These are phyloP conservation scores for Leucopsar rothschildi DNA, from an alignment of 2,113 vertebrate species.

Conservation along the genomic window DNA sequence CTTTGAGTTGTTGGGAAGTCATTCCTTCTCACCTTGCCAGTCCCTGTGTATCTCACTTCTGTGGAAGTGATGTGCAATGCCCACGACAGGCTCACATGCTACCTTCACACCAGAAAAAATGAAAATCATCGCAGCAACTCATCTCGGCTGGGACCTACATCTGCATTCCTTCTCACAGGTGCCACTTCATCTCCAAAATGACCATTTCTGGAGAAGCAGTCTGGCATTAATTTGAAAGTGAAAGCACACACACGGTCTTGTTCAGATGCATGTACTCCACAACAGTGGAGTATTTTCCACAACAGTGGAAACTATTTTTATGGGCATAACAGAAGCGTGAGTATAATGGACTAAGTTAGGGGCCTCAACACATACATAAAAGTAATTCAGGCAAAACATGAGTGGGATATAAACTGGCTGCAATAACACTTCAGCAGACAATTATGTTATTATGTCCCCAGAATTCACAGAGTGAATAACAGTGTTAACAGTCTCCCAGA, in stretches of 20 bases:
- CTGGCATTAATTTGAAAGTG: neutral
- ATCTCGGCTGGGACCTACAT: neutral
- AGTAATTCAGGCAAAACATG: neutral
- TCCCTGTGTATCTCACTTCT: neutral
- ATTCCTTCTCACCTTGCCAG: neutral
- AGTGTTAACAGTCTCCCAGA: neutral
- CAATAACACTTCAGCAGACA: neutral
- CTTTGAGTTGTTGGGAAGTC: neutral
- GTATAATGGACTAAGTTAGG: neutral
- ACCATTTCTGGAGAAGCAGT: neutral
- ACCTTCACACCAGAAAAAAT: neutral
- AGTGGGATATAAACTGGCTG: neutral
- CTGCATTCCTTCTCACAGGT: neutral
- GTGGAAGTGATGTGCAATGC: rapidly evolving
- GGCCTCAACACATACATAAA: neutral
- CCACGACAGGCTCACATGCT: no score
- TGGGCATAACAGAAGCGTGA: neutral
- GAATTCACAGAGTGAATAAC: neutral
- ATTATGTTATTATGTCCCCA: neutral
- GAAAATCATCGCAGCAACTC: neutral
- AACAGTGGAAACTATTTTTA: neutral
- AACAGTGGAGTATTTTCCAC: neutral
- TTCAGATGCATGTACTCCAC: neutral
- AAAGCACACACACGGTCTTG: neutral
- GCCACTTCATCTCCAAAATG: neutral